phyloP scores from a whole-genome alignment of 2,888 invertebrate genomes.

The Mesorhabditis sp. region DNA sequence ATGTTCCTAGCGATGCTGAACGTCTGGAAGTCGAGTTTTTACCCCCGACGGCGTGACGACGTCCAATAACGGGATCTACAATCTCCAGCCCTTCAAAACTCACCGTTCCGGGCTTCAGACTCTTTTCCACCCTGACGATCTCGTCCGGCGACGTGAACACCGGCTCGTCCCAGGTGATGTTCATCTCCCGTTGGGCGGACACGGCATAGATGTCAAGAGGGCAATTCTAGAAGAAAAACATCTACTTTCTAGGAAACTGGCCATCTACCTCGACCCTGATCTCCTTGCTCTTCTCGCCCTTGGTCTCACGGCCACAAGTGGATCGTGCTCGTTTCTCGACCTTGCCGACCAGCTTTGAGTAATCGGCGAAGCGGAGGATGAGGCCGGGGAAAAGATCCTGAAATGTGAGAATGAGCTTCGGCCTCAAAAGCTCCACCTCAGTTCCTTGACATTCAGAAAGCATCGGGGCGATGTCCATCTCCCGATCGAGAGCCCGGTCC shows the following conservation, averaged over 20 bases:
- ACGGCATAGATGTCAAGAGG: conserved; percentile 91
- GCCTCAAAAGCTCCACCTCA: conserved; percentile 20
- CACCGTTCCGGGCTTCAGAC: conserved; percentile 51
- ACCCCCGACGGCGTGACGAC: too few relatives aligned
- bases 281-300: conserved; percentile 3
- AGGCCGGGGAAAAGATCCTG: conserved; percentile 79
- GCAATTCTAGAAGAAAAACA: conserved; percentile 62
- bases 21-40: too few relatives aligned
- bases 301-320: conserved; percentile 76
- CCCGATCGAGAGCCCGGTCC: conserved; percentile 83
- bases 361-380: conserved; percentile 86
- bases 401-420: conserved; percentile 7
- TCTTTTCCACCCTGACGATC: conserved; percentile 48
- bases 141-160: conserved; percentile 36
- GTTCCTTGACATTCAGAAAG: conserved; percentile 51
- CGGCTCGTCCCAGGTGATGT: conserved; percentile 55
- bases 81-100: background rate
- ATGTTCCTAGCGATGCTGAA: too few relatives aligned
- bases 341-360: conserved; percentile 68
- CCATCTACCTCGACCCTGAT: conserved; percentile 16
- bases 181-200: conserved; percentile 66
- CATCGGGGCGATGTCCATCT: conserved; percentile 59
- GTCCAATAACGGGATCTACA: too few relatives aligned
- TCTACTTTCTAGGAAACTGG: background rate
- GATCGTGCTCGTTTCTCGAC: conserved; percentile 67